Evolutionary conservation across 1,140 invertebrate genomes (phyloP).

Genomic region (Drosophila novamexicana): DNA sequence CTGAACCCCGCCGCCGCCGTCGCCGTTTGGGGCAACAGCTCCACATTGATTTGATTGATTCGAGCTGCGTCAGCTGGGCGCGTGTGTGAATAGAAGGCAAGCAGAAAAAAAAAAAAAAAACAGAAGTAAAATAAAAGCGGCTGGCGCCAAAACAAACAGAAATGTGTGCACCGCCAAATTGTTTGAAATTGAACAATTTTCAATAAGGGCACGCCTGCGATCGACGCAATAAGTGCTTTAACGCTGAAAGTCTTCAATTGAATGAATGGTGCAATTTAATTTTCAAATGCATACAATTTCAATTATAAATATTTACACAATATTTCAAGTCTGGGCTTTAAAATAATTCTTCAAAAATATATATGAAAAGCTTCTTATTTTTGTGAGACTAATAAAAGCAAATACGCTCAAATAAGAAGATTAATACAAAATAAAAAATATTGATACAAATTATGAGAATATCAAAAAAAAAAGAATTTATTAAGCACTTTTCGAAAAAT

Average conservation of each 20-base stretch:
- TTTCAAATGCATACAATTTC: slow-evolving; percentile 14
- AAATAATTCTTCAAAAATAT: too few species aligned
- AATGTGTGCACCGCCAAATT: slow-evolving; percentile 31
- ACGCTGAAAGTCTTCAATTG: slow-evolving; percentile 10
- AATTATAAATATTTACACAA: slow-evolving; percentile 16
- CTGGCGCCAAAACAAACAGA: slow-evolving; percentile 48
- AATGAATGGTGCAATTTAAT: slow-evolving; percentile 15
- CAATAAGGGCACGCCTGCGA: background rate
- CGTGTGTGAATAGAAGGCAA: slow-evolving; percentile 46
- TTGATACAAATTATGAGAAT: too few species aligned
- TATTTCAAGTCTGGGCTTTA: too few species aligned
- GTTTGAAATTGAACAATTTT: slow-evolving; percentile 34
- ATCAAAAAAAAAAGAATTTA: too few species aligned
- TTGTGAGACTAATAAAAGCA: too few species aligned
- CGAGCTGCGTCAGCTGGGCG: slow-evolving; percentile 76
- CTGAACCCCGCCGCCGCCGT: background rate
- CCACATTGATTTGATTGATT: slow-evolving; percentile 82
- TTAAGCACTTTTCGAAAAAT: too few species aligned
- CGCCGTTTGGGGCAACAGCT: slow-evolving; percentile 50
- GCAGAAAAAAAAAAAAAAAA: slow-evolving; percentile 37
- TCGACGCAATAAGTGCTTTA: slow-evolving; percentile 20
- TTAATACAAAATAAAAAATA: too few species aligned
- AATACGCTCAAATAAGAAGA: too few species aligned
- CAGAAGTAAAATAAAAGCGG: slow-evolving; percentile 18
- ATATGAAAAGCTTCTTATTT: too few species aligned